Evolutionary conservation across 2,797 vertebrate species (phyloP), one percentile per base, ranked within the genome.

Genomic region (Craterocephalus amniculus): DNA sequence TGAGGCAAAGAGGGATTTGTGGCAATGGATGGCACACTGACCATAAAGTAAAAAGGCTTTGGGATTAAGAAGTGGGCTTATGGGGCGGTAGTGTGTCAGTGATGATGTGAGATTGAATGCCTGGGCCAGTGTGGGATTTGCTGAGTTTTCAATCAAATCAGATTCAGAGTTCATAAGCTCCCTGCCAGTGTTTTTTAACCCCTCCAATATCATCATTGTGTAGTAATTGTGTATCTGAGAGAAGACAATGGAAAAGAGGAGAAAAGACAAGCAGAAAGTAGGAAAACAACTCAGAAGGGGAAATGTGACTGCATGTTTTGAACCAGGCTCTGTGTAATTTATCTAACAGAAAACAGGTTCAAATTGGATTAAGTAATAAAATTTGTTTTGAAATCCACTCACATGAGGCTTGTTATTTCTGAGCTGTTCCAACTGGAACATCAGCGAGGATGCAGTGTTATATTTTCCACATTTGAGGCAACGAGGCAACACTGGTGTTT

Each of bases 61-160:
- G 72, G 88, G 93, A 93, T 94, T 94, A 94, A 91, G 85, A 92
- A 93, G 78, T 91, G 88, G 94, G 91, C 93, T 94, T 94, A 89
- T 94, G 90, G 92, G 88, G 56, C 88, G 81, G 76, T 63, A 69
- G 77, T 76, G 83, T 76, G 79, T 77, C 52, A 63, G 73, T 66
- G 73, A 76, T 84, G 80, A 88, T 86, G 81, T 64, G 87, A 92
- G 89, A 92, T 84, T 90, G 83, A 87, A 89, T 75, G 79, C 66
- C 66, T 35, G 62, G 74, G 83, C 79, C 87, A 90, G 54, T 7
- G 68, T 83, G 70, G 93, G 93, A 94, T 95, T 95, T 94, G 80
- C 48, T 8, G 32, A 83, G 85, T 89, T 93, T 93, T 90, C 89
- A 93, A 93, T 92, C 91, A 93, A 90, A 93, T 93, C 90, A 91